Base-by-base conservation (phyloP, 2,797 vertebrate genomes). In the Propithecus perrieri region DNA sequence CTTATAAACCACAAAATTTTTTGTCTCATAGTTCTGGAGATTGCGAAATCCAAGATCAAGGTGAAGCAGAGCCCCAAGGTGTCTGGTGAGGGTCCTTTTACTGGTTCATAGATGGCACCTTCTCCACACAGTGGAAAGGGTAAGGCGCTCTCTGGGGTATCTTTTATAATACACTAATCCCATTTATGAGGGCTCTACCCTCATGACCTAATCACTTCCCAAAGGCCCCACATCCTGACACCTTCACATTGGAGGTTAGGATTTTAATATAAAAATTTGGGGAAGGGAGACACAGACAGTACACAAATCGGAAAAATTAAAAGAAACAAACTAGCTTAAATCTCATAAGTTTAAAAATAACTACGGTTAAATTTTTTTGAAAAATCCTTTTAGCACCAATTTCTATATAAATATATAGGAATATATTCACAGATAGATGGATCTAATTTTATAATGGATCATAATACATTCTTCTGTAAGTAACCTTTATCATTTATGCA, bases 261-360 rank as follows among this genome's bases (percentile, higher is more conserved):
- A 81, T 46, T 46, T 67, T 14, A 30, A 50, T 30, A 10, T 22
- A 43, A 5, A 55, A 53, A 67, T 67, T 50, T 74, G 7, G 63
- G 26, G 12, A 55, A 35, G 17, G 28, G 28, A 6, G 4, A 65
- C 5, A 20, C 13, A 95, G 85, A 87, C 0, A 80, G 13, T 78
- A 85, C 8, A 71, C 0, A 84, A 76, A 85, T 81, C 81, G 2
- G 7, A 75, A 93, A 75, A 69, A 76, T 26, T 7, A 46, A 65
- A 94, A 83, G 26, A 85, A 88, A 85, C 4, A 63, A 94, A 94
- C 7, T 59, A 92, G 24, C 17, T 85, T 46, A 93, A 88, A 76
- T 75, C 10, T 95, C 53, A 79, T 6, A 88, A 43, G 24, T 94
- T 79, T 14, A 78, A 85, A 85, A 57, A 35, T n/a, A 93, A 41